Conservation (phyloP, 1,140 invertebrate species). For the Oryctes rhinoceros region DNA sequence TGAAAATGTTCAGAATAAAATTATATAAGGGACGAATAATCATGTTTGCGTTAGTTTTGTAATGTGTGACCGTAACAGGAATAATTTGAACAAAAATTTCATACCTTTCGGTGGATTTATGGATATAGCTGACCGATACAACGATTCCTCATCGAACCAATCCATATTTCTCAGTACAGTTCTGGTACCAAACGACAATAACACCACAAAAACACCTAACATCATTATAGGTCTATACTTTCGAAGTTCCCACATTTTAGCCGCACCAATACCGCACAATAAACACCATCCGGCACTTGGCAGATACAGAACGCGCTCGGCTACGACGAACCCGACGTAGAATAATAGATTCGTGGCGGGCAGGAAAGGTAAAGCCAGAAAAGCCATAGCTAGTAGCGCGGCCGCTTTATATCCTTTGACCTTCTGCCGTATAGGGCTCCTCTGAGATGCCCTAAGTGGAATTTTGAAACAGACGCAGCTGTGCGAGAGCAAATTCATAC, state of each 20-base stretch:
- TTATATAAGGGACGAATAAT: too few relatives aligned
- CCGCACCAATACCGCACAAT: constrained; percentile 79
- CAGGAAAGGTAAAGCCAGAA: constrained; percentile 89
- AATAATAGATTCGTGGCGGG: constrained; percentile 94
- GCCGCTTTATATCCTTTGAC: constrained; percentile 59
- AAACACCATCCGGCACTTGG: constrained; percentile 96
- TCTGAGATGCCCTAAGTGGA: constrained; percentile 19
- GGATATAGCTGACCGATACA: constrained; percentile 89
- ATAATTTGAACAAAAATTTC: constrained; percentile 47
- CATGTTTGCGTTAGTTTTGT: too few relatives aligned
- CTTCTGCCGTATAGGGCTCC: constrained; percentile 45
- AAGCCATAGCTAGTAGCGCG: constrained; percentile 72
- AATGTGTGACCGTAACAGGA: too few relatives aligned
- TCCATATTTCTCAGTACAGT: constrained; percentile 87
- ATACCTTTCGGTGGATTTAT: constrained; percentile 98
- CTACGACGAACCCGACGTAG: constrained; percentile 97
- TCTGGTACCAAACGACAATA: constrained; percentile 77
- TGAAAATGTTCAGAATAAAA: too few relatives aligned
- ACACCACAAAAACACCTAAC: constrained; percentile 66
- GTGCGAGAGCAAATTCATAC: constrained; percentile 46
- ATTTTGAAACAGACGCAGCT: constrained; percentile 48
- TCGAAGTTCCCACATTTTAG: constrained; percentile 62
- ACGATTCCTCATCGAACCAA: constrained; percentile 91
- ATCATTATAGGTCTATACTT: constrained; percentile 59
- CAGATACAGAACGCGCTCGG: constrained; percentile 93